Conservation (phyloP, 2,888 invertebrate species). For the Cerastis leucographa region DNA sequence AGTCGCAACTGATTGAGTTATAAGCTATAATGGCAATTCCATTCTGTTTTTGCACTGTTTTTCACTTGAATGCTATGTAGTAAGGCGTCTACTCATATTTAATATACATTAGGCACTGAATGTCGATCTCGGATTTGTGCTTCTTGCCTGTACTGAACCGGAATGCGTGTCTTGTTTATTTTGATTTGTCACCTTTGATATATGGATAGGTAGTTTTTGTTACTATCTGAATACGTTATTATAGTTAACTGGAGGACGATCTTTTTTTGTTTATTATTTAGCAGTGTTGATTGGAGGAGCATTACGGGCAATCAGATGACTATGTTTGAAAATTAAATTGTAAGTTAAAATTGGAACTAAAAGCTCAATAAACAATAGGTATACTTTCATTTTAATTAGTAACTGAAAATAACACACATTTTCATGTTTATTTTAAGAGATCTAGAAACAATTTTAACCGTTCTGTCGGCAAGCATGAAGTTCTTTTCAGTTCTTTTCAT, state of each 20-base stretch:
- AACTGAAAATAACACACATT: neutral
- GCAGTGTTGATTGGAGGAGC: neutral
- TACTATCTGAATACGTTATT: slow-evolving; percentile 71
- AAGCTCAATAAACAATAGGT: neutral
- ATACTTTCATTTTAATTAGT: neutral
- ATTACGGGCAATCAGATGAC: neutral
- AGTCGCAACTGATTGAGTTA: slow-evolving; percentile 87
- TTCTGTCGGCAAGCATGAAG: slow-evolving; percentile 1
- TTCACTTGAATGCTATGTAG: slow-evolving; percentile 84
- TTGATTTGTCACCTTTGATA: slow-evolving; percentile 89
- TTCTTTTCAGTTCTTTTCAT: slow-evolving; percentile 1
- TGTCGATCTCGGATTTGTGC: slow-evolving; percentile 82
- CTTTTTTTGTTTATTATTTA: slow-evolving; percentile 20
- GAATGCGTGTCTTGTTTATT: slow-evolving; percentile 88
- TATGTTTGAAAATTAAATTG: neutral
- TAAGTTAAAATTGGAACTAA: neutral
- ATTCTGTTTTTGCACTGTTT: slow-evolving; percentile 88
- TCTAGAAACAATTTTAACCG: neutral
- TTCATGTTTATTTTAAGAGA: neutral
- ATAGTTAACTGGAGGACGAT: slow-evolving; percentile 24
- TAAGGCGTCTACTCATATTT: slow-evolving; percentile 82
- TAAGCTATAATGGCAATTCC: slow-evolving; percentile 89
- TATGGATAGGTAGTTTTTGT: slow-evolving; percentile 84
- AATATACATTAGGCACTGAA: slow-evolving; percentile 86
- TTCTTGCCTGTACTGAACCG: slow-evolving; percentile 79